Base-by-base conservation (phyloP, 2,113 vertebrate species). In the Aviceda subcristata region DNA sequence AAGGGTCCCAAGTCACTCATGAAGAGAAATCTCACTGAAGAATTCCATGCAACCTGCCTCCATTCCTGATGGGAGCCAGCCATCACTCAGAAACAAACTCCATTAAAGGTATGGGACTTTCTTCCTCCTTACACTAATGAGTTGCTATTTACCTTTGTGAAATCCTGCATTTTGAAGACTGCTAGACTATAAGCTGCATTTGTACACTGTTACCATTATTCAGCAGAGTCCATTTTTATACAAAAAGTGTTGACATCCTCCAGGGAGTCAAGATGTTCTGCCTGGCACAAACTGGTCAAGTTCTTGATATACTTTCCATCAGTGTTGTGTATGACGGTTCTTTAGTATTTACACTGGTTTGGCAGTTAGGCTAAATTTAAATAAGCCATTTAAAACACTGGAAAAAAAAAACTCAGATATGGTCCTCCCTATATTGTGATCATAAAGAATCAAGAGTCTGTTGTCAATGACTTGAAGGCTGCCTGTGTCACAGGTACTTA, bases 291-390 rank as follows among this genome's bases (percentile, higher is more conserved):
- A 41, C 30, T 0, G 10, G 17, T 20, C 48, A 60, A 20, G 39
- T 26, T 38, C 51, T 17, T 6, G 16, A 8, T 2, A 4, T 5
- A 3, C 11, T 46, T 48, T 3, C 71, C 34, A 10, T 21, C 48
- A 2, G 7, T 0, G 10, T 15, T 19, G 46, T 1, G 17, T 17
- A 29, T 2, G 5, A 45, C 23, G 22, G 34, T 19, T 41, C 20
- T 16, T 46, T 7, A 46, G 23, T 8, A 23, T 18, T 82, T 32
- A 24, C 9, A 46, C 23, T 1, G 17, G 15, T 48, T 18, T 15
- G 7, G 13, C 15, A 29, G 24, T 27, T 29, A 18, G 29, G 20
- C 26, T 73, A 17, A 23, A 21, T 29, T 91, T 30, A 77, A 87
- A 67, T 43, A 71, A 63, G 7, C 20, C n/a, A 13, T 53, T 59